Evolutionary conservation across 2,888 invertebrate genomes (phyloP), one percentile per base, ranked within the genome.

Genomic region (Sphaeridia pumilis): DNA sequence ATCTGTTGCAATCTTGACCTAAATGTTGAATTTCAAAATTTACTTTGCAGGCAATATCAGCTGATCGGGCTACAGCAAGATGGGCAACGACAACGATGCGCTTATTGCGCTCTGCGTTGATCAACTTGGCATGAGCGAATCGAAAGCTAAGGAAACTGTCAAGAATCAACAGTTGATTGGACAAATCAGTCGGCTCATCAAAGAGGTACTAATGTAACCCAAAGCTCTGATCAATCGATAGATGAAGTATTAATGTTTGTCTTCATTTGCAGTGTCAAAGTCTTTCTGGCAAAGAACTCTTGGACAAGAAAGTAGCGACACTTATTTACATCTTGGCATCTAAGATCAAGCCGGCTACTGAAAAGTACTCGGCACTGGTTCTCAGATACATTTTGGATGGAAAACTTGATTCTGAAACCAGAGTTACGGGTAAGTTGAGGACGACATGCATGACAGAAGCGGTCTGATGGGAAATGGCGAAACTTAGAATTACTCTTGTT

Each of bases 141-240:
- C 87, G 70, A 97, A 95, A 73, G 88, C 92, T 0, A 87, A 85
- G 69, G 97, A 98, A 78, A 97, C 97, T 0, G 66, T 88, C 28
- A 95, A 94, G 76, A 98, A 97, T 75, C 78, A 75, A 3, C 78
- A 80, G 65, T 81, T 98, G 28, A 84, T 89, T 0, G 82, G 81
- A 66, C 81, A 78, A 68, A 72, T 97, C 50, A 77, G 79, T 61
- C 70, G 75, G 60, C 82, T 84, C 24, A 73, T 90, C 50, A 73
- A 78, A 55, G 80, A 84, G 78, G 87, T 87, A n/a, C n/a, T n/a
- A 74, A 75, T 47, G 35, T n/a, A n/a, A n/a, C n/a, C n/a, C n/a
- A n/a, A n/a, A n/a, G n/a, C n/a, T n/a, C n/a, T n/a, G n/a, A n/a
- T n/a, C n/a, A n/a, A n/a, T n/a, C n/a, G n/a, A n/a, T n/a, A n/a